Conservation (phyloP, 1,140 invertebrate genomes). For the Adelges cooleyi region DNA sequence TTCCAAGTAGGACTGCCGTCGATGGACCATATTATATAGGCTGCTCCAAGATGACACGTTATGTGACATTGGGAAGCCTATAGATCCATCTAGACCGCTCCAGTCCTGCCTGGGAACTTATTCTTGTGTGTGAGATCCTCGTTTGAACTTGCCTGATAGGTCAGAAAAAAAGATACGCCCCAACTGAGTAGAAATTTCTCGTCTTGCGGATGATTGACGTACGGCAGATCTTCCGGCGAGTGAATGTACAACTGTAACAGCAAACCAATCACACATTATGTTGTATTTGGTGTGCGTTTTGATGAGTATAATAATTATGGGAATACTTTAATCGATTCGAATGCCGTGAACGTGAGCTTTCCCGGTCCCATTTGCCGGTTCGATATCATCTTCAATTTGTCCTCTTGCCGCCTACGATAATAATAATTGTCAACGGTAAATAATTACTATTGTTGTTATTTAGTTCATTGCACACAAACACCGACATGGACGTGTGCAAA, state of each 20-base stretch:
- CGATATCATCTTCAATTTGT: slow-evolving; percentile 30
- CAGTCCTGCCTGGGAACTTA: too few relatives aligned
- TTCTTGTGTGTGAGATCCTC: too few relatives aligned
- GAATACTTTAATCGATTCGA: slow-evolving; percentile 33
- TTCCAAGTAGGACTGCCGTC: too few relatives aligned
- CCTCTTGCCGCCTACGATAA: slow-evolving; percentile 32
- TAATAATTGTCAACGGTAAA: slow-evolving; percentile 32
- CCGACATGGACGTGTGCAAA: slow-evolving; percentile 41
- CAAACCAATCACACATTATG: not conserved
- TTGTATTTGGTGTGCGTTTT: too few relatives aligned
- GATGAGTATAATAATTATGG: not conserved
- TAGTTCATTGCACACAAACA: not conserved
- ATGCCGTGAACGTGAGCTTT: slow-evolving; percentile 31
- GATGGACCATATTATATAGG: too few relatives aligned
- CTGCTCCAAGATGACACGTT: too few relatives aligned
- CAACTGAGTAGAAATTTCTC: slow-evolving; percentile 34
- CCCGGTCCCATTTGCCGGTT: slow-evolving; percentile 32
- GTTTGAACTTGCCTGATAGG: slow-evolving; percentile 31
- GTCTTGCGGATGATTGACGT: slow-evolving; percentile 42
- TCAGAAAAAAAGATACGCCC: slow-evolving; percentile 31
- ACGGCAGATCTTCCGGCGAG: slow-evolving; percentile 53
- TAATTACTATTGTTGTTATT: not conserved
- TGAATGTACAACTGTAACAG: slow-evolving; percentile 37
- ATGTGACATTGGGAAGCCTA: too few relatives aligned
- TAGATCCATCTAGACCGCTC: too few relatives aligned